These are phyloP conservation scores for Calephelis virginiensis DNA, from an alignment of 1,140 invertebrate species.

Conservation along the genomic window DNA sequence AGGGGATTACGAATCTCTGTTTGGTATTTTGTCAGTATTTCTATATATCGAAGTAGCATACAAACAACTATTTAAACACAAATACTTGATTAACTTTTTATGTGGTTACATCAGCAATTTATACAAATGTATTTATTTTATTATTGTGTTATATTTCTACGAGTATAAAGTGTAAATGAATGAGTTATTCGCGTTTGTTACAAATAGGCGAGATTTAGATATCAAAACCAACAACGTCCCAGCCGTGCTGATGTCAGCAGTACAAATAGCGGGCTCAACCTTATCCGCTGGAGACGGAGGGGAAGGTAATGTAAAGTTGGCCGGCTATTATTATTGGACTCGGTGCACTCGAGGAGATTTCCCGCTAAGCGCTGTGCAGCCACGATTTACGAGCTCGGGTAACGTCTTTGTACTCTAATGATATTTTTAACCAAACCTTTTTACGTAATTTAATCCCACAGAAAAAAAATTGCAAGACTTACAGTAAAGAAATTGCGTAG, in stretches of 20 bases:
- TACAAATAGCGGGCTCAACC: slow-evolving; percentile 17
- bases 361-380: slow-evolving; percentile 18
- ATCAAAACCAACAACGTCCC: background rate
- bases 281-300: slow-evolving; percentile 7
- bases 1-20: no score
- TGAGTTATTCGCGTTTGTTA: no score
- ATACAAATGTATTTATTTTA: background rate
- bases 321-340: slow-evolving; percentile 18
- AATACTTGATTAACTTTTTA: no score
- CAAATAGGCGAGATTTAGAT: background rate
- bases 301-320: slow-evolving; percentile 13
- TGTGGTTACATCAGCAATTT: background rate
- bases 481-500: no score
- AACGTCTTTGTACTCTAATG: slow-evolving; percentile 11
- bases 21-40: no score
- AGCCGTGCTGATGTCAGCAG: slow-evolving; percentile 2
- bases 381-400: slow-evolving; percentile 13
- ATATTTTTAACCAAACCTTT: background rate
- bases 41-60: no score
- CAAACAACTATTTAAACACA: no score
- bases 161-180: no score
- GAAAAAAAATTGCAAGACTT: background rate
- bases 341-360: slow-evolving; percentile 17
- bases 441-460: background rate
- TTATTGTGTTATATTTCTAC: no score